Evolutionary conservation across 2,888 invertebrate species (phyloP), one percentile per base, ranked within the genome.

Genomic region (Zelleria hepariella): DNA sequence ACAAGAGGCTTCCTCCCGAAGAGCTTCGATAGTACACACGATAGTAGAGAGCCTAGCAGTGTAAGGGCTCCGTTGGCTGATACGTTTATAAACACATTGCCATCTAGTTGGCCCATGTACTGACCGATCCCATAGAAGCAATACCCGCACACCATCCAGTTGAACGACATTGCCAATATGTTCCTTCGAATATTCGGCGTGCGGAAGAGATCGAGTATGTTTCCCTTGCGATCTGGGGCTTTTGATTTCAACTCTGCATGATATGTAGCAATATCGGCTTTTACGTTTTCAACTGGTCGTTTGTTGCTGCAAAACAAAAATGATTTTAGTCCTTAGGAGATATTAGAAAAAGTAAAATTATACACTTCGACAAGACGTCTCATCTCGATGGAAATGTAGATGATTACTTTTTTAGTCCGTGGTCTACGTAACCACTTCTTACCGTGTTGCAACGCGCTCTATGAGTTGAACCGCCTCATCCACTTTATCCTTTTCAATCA

Each of bases 111-210:
- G 5, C 58, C 49, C 1, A 58, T 26, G 51, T 58, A 58, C 26
- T 58, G 58, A 18, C 18, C 15, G 26, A 96, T 92, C 0, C 96
- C 96, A 72, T 95, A 98, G 77, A 86, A 88, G 66, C 86, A 88
- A 64, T 97, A 91, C 51, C 94, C 93, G 57, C 93, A 92, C 0
- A 93, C 92, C 8, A 92, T 76, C 94, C 94, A 94, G 67, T 91
- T 91, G 67, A 91, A 91, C 63, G 90, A 89, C 68, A 93, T 91
- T 57, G 88, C 88, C 5, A 93, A 67, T 0, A 92, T 94, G 69
- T 94, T 94, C 59, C 90, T 81, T 58, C 95, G 81, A 76, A 95
- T 83, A 68, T 93, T 93, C 0, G 93, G 91, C 0, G 92, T 93
- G 18, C 91, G 86, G 63, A 95, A 91, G 53, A 95, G 80, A 77